A percentile compares a stretch with the other conserved stretches of the same genome.
Evolutionary conservation across 2,888 invertebrate genomes (phyloP).

Genomic region (Noctua janthe): DNA sequence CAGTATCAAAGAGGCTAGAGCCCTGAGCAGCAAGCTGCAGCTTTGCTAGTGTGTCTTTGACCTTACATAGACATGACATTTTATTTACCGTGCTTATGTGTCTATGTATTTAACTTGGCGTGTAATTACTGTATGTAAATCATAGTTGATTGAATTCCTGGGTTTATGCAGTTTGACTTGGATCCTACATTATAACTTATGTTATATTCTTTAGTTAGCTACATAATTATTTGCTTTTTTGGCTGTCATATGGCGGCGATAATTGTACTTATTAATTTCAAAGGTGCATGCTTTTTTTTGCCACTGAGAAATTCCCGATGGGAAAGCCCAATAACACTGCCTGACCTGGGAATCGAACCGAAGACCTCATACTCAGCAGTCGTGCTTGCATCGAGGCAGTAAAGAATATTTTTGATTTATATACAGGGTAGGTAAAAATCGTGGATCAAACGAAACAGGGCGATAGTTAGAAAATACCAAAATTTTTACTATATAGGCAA

Average conservation of each 20-base stretch:
- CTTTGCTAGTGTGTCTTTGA: not conserved
- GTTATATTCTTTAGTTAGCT: not conserved
- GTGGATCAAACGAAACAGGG: no score
- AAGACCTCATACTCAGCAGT: no score
- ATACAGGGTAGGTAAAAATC: no score
- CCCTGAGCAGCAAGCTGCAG: not conserved
- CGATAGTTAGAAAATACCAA: no score
- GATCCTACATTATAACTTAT: not conserved
- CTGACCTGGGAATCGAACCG: no score
- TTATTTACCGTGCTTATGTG: constrained; percentile 4
- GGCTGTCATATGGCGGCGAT: not conserved
- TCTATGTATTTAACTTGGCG: constrained; percentile 9
- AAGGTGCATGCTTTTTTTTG: no score
- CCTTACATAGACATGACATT: constrained; percentile 7
- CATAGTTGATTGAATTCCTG: constrained; percentile 1
- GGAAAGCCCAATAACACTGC: not conserved
- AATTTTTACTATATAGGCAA: no score
- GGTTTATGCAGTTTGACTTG: not conserved
- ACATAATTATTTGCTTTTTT: not conserved
- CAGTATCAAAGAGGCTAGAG: not conserved
- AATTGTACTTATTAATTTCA: no score
- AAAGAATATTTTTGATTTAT: no score
- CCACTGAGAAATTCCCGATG: not conserved
- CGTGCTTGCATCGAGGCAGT: no score
- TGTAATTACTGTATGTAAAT: constrained; percentile 21